phyloP scores from a whole-genome alignment of 2,888 invertebrate genomes.

The Protodeltote pygarga region DNA sequence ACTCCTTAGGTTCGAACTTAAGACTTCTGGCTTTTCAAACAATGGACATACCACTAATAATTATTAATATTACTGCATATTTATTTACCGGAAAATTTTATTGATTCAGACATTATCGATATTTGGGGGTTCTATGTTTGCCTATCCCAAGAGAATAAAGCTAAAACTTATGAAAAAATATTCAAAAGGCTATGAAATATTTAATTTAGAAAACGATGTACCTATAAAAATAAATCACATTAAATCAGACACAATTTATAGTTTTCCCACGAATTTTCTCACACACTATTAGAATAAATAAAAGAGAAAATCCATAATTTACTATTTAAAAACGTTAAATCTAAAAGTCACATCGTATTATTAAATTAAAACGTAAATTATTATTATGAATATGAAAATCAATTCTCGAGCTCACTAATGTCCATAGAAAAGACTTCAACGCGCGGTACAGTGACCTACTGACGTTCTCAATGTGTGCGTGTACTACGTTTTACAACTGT shows the following conservation, averaged over 20 bases:
- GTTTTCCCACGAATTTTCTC: not conserved
- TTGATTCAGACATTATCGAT: too few relatives aligned
- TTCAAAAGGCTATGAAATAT: too few relatives aligned
- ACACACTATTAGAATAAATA: not conserved
- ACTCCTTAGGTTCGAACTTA: too few relatives aligned
- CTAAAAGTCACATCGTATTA: slow-evolving; percentile 2
- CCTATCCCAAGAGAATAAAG: too few relatives aligned
- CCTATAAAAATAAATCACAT: not conserved
- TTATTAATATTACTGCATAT: too few relatives aligned
- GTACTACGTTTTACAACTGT: slow-evolving; percentile 4
- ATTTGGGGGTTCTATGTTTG: too few relatives aligned
- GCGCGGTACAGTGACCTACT: slow-evolving; percentile 66
- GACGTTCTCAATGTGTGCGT: slow-evolving; percentile 36
- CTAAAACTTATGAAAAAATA: not conserved
- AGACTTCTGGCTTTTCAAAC: too few relatives aligned
- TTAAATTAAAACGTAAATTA: slow-evolving; percentile 16
- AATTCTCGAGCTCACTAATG: slow-evolving; percentile 30
- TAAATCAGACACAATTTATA: not conserved
- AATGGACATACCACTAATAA: too few relatives aligned
- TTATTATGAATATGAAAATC: slow-evolving; percentile 21
- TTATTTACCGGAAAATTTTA: too few relatives aligned
- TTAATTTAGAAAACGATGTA: too few relatives aligned
- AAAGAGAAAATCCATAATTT: slow-evolving; percentile 11
- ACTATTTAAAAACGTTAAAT: slow-evolving; percentile 7
- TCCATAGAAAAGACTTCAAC: slow-evolving; percentile 68